Evolutionary conservation across 2,888 invertebrate genomes (phyloP).

Genomic region (Thalpophila matura): DNA sequence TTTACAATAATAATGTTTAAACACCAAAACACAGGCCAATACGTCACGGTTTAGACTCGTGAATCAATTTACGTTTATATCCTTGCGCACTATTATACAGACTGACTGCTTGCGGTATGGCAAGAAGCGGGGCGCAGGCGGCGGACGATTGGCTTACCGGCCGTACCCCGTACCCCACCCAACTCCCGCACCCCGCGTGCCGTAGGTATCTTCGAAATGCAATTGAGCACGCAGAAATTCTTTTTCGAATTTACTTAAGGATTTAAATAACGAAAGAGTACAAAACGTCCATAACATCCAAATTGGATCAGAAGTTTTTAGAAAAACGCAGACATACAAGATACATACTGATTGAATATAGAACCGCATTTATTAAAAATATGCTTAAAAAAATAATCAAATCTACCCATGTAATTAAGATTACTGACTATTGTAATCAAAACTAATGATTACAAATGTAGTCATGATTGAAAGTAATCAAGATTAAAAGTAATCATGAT

Average conservation of each 20-base stretch:
- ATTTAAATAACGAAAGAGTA: conserved; percentile 1
- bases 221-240: conserved; percentile 11
- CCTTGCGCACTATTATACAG: no score
- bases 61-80: no score
- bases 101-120: no score
- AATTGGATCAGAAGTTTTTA: not conserved
- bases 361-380: conserved; percentile 6
- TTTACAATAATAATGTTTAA: no score
- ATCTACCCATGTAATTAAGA: not conserved
- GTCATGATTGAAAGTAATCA: conserved; percentile 12
- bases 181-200: conserved; percentile 1
- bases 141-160: no score
- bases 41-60: no score
- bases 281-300: not conserved
- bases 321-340: conserved; percentile 4
- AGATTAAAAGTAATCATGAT: conserved; percentile 15
- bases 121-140: no score
- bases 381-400: conserved; percentile 1
- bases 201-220: not conserved
- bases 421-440: conserved; percentile 3
- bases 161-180: not conserved
- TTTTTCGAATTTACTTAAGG: conserved; percentile 7
- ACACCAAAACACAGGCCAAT: no score
- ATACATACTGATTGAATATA: conserved; percentile 3
- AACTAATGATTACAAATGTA: no score